Percentiles rank a stretch among this genome's conserved stretches.
Conservation (phyloP, 2,888 invertebrate species). For the Dynastes hyllus region DNA sequence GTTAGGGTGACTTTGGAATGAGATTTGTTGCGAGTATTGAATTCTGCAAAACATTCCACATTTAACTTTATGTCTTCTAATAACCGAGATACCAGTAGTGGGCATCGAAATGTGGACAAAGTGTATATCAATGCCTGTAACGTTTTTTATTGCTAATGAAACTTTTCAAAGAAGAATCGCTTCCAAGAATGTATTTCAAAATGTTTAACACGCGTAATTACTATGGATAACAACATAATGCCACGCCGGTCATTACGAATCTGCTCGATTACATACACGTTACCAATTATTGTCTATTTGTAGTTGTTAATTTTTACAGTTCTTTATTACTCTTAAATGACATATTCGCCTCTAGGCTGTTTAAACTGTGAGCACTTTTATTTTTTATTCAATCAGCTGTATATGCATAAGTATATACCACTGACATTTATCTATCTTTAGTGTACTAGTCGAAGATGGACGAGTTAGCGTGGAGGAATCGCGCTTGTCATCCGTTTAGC, state of each 20-base stretch:
- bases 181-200: not conserved
- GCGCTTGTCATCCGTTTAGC: conserved; percentile 24
- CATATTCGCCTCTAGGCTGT: conserved; percentile 3
- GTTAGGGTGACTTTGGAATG: too few relatives aligned
- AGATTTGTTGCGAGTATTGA: too few relatives aligned
- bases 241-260: not conserved
- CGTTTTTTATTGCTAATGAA: too few relatives aligned
- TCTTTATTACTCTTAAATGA: not conserved
- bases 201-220: not conserved
- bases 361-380: not conserved
- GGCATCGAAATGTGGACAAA: too few relatives aligned
- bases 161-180: too few relatives aligned
- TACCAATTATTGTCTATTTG: not conserved
- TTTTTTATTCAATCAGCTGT: not conserved
- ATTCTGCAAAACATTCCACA: too few relatives aligned
- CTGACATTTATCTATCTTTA: not conserved
- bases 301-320: conserved; percentile 12
- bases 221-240: not conserved
- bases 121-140: too few relatives aligned
- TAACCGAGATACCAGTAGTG: too few relatives aligned
- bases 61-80: too few relatives aligned
- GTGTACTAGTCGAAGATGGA: not conserved
- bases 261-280: not conserved
- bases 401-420: not conserved
- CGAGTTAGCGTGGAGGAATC: not conserved